These are phyloP conservation scores for Steatornis caripensis DNA, from an alignment of 2,113 vertebrate genomes.

Conservation along the genomic window DNA sequence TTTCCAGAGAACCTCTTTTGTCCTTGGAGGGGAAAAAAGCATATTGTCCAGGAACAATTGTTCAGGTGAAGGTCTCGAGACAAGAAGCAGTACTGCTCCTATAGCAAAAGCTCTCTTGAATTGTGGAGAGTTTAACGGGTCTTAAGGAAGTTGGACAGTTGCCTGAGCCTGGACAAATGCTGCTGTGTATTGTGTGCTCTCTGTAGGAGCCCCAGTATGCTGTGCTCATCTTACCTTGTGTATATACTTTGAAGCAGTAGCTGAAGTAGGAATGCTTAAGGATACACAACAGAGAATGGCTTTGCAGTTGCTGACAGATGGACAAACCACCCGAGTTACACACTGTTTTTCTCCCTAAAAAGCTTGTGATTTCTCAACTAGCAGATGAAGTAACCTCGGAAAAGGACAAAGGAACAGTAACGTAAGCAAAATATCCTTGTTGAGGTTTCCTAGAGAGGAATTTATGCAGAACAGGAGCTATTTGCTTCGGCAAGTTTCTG, in stretches of 20 bases:
- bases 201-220: not conserved
- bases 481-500: not conserved
- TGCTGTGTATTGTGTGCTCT: not conserved
- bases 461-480: not conserved
- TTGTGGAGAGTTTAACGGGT: not conserved
- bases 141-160: not conserved
- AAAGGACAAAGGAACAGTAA: not conserved
- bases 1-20: not conserved
- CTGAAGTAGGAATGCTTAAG: not conserved
- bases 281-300: not conserved
- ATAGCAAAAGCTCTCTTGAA: not conserved
- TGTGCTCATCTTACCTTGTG: not conserved
- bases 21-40: not conserved
- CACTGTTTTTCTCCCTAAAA: not conserved
- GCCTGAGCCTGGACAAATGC: not conserved
- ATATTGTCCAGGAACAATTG: not conserved
- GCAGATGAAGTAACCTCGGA: not conserved
- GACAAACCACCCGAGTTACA: not conserved
- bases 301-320: not conserved
- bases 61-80: not conserved
- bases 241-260: not conserved
- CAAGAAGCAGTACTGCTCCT: not conserved
- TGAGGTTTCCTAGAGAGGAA: not conserved
- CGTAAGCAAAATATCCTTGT: not conserved
- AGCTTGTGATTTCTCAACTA: not conserved